These are phyloP conservation scores for Fissipunctia ypsillon DNA, from an alignment of 2,888 invertebrate genomes.

Conservation along the genomic window DNA sequence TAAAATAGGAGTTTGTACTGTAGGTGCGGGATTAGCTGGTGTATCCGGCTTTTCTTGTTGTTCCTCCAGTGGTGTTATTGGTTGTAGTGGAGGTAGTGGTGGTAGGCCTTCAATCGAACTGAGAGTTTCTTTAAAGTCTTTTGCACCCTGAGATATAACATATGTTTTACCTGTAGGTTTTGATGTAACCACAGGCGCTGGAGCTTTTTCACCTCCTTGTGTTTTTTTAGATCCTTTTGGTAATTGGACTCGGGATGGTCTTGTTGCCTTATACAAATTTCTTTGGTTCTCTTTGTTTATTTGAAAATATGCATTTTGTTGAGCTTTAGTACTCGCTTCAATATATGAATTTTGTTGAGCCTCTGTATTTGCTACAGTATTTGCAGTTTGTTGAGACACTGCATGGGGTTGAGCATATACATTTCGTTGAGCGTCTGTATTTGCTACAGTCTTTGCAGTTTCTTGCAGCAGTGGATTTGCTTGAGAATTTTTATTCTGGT, in stretches of 20 bases:
- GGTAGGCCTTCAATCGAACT: slow-evolving; percentile 35
- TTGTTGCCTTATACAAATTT: slow-evolving; percentile 22
- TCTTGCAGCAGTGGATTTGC: neutral
- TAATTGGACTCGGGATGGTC: slow-evolving; percentile 18
- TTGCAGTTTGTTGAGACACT: neutral
- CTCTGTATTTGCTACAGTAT: slow-evolving; percentile 1
- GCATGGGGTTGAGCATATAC: neutral
- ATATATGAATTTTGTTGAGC: neutral
- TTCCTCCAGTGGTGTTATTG: slow-evolving; percentile 4
- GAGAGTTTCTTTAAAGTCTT: slow-evolving; percentile 24
- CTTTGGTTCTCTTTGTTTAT: slow-evolving; percentile 28
- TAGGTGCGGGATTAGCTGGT: slow-evolving; percentile 17
- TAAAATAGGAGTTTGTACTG: slow-evolving; percentile 22
- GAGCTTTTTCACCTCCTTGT: slow-evolving; percentile 1
- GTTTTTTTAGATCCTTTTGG: slow-evolving; percentile 16
- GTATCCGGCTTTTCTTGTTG: slow-evolving; percentile 44
- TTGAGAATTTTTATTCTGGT: slow-evolving; percentile 4
- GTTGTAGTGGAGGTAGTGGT: slow-evolving; percentile 8
- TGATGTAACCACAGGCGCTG: neutral
- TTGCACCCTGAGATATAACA: neutral
- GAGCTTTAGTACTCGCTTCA: slow-evolving; percentile 2
- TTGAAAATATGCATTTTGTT: slow-evolving; percentile 14
- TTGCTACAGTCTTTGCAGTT: neutral
- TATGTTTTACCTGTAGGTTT: slow-evolving; percentile 15
- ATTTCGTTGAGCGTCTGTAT: neutral